These are phyloP conservation scores for Epinotia ramella DNA, from an alignment of 2,888 invertebrate genomes.

Conservation along the genomic window DNA sequence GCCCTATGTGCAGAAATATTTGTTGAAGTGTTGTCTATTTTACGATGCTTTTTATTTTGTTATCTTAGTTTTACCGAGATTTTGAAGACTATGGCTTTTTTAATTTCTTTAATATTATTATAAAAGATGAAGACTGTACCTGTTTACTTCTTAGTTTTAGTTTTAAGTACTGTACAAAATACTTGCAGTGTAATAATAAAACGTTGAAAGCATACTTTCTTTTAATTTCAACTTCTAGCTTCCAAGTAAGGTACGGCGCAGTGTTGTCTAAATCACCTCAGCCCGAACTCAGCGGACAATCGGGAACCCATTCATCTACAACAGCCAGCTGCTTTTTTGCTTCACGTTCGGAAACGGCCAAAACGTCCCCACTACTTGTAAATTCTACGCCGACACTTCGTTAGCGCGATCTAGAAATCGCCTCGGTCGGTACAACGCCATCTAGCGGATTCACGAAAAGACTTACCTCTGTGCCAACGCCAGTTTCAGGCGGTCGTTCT, in stretches of 20 bases:
- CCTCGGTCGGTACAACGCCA: neutral
- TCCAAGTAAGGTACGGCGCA: neutral
- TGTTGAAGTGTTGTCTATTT: neutral
- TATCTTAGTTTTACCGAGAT: neutral
- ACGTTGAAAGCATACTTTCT: conserved; percentile 55
- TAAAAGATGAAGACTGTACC: conserved; percentile 38
- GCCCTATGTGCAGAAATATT: conserved; percentile 2
- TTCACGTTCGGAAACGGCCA: too few species aligned
- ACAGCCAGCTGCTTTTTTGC: too few species aligned
- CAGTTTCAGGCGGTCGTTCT: conserved; percentile 97
- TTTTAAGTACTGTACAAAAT: conserved; percentile 79
- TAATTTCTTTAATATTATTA: neutral
- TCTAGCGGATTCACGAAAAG: too few species aligned
- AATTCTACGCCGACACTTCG: neutral
- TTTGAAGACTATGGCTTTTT: neutral
- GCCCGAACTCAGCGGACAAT: neutral
- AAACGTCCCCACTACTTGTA: neutral
- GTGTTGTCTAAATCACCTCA: neutral
- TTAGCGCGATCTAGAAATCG: neutral
- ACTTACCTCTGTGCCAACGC: conserved; percentile 97
- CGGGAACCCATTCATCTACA: too few species aligned
- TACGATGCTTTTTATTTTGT: neutral
- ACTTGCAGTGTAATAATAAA: conserved; percentile 67
- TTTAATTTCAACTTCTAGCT: conserved; percentile 21
- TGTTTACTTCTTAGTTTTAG: conserved; percentile 50